Conservation (phyloP, 2,797 vertebrate species). For the Tenualosa thibaudeaui region DNA sequence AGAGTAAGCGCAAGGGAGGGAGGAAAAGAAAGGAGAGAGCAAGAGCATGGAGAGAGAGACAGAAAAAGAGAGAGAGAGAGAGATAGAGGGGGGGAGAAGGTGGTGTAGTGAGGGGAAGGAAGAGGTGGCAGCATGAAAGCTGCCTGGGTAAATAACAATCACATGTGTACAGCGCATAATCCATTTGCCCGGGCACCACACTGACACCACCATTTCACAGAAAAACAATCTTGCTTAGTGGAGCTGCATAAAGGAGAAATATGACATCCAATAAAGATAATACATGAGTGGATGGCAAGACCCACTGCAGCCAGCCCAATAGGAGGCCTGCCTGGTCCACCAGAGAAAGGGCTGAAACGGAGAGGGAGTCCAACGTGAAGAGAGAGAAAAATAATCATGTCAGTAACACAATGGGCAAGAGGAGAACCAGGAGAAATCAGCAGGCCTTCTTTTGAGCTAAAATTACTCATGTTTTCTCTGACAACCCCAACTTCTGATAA, state of each 20-base stretch:
- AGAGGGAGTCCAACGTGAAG: background rate
- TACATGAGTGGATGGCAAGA: background rate
- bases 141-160: background rate
- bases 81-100: background rate
- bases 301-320: background rate
- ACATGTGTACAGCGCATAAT: constrained; percentile 11
- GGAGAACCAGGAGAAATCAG: background rate
- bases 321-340: background rate
- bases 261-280: background rate
- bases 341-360: background rate
- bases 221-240: constrained; percentile 1
- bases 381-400: constrained; percentile 4
- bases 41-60: background rate
- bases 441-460: background rate
- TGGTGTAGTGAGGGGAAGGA: background rate
- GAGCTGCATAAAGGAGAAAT: background rate
- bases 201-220: constrained; percentile 19
- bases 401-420: background rate
- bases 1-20: background rate
- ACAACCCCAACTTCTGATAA: background rate
- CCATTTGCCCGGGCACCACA: background rate
- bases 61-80: background rate
- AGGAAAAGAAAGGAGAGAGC: background rate
- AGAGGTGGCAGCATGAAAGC: background rate
- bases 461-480: background rate